Percentiles rank a stretch among this genome's conserved stretches.
Evolutionary conservation across 2,888 invertebrate genomes (phyloP).

Genomic region (Anoplius nigerrimus): DNA sequence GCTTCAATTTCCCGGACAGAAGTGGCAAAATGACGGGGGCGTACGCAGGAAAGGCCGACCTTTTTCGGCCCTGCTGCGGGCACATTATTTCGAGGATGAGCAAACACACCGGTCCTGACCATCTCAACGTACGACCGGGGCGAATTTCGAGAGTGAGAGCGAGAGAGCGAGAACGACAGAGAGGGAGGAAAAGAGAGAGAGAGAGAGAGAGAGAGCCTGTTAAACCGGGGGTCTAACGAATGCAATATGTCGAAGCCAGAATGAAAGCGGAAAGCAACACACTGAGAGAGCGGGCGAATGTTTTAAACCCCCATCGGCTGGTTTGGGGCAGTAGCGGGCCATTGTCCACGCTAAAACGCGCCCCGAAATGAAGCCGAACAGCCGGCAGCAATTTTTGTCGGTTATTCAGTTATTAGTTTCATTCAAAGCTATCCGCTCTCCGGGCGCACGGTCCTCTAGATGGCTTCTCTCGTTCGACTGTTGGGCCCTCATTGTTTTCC

Average conservation of each 20-base stretch:
- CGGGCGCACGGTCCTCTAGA: conserved; percentile 44
- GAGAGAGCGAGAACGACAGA: no score
- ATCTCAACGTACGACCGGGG: conserved; percentile 40
- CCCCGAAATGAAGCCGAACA: conserved; percentile 63
- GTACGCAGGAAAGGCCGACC: neutral
- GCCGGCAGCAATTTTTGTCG: conserved; percentile 68
- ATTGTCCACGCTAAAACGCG: conserved; percentile 54
- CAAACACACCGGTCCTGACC: conserved; percentile 47
- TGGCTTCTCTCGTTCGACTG: conserved; percentile 32
- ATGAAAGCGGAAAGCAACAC: conserved; percentile 40
- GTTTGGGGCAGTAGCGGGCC: conserved; percentile 27
- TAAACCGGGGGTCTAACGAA: conserved; percentile 55
- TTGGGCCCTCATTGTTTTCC: conserved; percentile 41
- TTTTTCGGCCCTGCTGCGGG: neutral
- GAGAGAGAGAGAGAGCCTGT: no score
- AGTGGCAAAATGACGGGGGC: conserved; percentile 11
- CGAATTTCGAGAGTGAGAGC: conserved; percentile 29
- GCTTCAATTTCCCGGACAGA: no score
- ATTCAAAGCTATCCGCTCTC: conserved; percentile 50
- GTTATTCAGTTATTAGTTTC: conserved; percentile 69
- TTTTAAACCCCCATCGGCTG: conserved; percentile 22
- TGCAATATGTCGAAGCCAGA: conserved; percentile 57
- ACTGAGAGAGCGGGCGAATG: conserved; percentile 22
- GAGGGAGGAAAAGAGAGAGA: no score
- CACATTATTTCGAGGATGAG: conserved; percentile 28